These are phyloP conservation scores for Venustoraphidia nigricollis DNA, from an alignment of 2,888 invertebrate species.

Conservation along the genomic window DNA sequence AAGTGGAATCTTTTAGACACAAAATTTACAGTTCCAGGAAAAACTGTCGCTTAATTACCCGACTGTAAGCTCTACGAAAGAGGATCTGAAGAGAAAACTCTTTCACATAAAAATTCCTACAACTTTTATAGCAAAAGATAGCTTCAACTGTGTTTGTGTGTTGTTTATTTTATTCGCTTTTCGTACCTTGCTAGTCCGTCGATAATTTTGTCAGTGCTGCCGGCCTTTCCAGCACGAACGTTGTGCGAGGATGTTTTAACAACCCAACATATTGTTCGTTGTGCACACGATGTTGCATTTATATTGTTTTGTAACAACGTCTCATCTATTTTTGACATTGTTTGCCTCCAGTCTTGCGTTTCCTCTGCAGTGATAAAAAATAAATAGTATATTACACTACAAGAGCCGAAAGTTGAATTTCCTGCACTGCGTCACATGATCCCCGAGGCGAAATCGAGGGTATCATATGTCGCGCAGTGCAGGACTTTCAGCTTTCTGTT, in stretches of 20 bases:
- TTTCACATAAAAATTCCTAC: neutral
- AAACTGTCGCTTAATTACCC: no score
- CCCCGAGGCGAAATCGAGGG: no score
- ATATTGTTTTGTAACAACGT: conserved; percentile 38
- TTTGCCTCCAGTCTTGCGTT: conserved; percentile 11
- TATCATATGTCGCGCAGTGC: no score
- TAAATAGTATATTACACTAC: no score
- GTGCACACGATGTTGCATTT: conserved; percentile 43
- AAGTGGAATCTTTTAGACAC: no score
- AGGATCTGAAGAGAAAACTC: neutral
- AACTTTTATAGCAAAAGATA: neutral
- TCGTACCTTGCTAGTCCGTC: conserved; percentile 31
- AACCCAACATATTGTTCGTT: conserved; percentile 38
- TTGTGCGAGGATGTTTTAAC: conserved; percentile 27
- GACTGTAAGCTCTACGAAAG: no score
- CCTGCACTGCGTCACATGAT: no score
- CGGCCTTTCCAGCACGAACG: conserved; percentile 24
- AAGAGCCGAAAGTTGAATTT: no score
- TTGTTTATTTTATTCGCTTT: no score
- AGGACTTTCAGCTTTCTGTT: no score
- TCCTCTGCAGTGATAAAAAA: conserved; percentile 1
- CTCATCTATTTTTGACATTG: conserved; percentile 34
- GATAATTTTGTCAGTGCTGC: conserved; percentile 30
- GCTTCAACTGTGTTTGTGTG: neutral
- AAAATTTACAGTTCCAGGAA: no score